Base-by-base conservation (phyloP, 2,797 vertebrate species). In the Muscicapa comitata region DNA sequence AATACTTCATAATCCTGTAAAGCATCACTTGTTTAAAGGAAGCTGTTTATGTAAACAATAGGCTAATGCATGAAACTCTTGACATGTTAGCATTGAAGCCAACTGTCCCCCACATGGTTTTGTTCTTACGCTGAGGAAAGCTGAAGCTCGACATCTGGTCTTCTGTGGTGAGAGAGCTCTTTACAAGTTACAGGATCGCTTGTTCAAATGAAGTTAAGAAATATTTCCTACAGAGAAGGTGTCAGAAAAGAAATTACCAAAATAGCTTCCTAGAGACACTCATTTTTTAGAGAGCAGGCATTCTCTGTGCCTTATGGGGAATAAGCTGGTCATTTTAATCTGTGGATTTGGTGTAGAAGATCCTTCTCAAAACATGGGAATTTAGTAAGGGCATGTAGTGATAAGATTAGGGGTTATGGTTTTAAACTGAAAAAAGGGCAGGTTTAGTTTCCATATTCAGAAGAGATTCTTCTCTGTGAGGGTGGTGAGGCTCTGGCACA, bases 21-120 rank as follows among this genome's bases (percentile, higher is more conserved):
- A 94, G 59, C 77, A 73, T 96, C 37, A 24, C 84, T 96, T 77
- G 74, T 92, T 94, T 85, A 84, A 90, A 93, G 86, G 83, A 95
- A 93, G 45, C 62, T 93, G 73, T 94, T 93, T 78, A 33, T 83
- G 71, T 96, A 95, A 96, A 93, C 93, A 96, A 37, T 48, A 73
- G 50, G 71, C 86, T 93, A 92, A 88, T 66, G 82, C 57, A 74
- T 83, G 53, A 94, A 92, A 37, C 89, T 88, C 81, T 87, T 92
- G 93, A 89, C 72, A 81, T 88, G 75, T 94, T 91, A 91, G 24
- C 73, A 73, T 88, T 11, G 33, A 94, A 95, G 91, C 92, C 90
- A 95, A 93, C 86, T 95, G 90, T 89, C 83, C 58, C 47, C 57
- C 10, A 3, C 1, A 11, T 90, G 85, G 61, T 93, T 94, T 92